Percentiles rank a stretch among this genome's conserved stretches.
Conservation (phyloP, 2,797 vertebrate species). For the Oreochromis grahami region DNA sequence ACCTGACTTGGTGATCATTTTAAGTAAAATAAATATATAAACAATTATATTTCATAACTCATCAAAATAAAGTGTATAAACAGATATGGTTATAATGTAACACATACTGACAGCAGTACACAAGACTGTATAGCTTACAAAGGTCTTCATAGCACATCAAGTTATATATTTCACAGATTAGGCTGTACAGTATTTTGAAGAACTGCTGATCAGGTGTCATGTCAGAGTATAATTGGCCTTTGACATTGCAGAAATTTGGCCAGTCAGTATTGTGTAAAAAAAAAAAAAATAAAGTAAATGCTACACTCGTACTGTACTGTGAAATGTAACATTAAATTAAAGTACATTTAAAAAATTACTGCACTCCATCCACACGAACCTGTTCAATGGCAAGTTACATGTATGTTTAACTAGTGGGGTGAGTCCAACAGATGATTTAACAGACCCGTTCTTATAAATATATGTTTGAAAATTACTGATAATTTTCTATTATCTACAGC, state of each 20-base stretch:
- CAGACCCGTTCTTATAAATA: background rate
- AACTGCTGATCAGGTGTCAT: background rate
- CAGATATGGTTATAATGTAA: background rate
- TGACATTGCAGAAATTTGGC: background rate
- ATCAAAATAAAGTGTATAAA: background rate
- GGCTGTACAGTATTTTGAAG: background rate
- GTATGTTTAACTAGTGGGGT: background rate
- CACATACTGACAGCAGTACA: background rate
- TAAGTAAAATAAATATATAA: background rate
- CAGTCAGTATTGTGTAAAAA: background rate
- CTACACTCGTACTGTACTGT: background rate
- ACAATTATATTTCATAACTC: background rate
- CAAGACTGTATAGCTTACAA: background rate
- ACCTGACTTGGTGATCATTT: background rate
- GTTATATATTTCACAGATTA: background rate
- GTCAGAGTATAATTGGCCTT: background rate
- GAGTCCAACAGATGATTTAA: background rate
- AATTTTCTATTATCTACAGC: background rate
- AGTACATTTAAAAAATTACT: background rate
- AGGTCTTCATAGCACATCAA: background rate
- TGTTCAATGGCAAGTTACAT: background rate
- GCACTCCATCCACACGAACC: background rate
- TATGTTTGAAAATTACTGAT: background rate
- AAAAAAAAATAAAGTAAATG: background rate
- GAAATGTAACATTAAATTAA: background rate